Evolutionary conservation across 2,888 invertebrate species (phyloP), one percentile per base, ranked within the genome.

Genomic region (Colletes collaris): DNA sequence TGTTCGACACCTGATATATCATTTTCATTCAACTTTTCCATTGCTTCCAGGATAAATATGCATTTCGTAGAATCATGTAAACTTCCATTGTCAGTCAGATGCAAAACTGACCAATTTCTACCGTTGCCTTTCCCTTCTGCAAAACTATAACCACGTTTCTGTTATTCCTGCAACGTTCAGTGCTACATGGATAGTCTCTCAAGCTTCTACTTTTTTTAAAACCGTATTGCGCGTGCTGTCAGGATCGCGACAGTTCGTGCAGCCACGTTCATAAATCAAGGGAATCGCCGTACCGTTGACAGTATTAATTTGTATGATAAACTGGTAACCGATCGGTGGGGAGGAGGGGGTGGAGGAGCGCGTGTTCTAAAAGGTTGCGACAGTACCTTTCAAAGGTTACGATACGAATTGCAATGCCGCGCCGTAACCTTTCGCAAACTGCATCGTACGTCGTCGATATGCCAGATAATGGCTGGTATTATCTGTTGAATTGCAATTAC

Each of bases 361-460:
- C 76, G 76, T 80, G 79, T 73, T 79, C 76, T 74, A 63, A 86
- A 83, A 76, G 83, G 87, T 87, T 84, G 84, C 87, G 77, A 84
- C 74, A 86, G 79, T 76, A 76, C 70, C 76, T 78, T 68, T 49
- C 59, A 85, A 86, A 86, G 86, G 86, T 86, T 82, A 85, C 81
- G 79, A 84, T 87, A 87, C 82, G 86, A 84, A 86, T 81, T 71
- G 86, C 82, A 71, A 82, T 77, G 81, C 77, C 81, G 81, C 82
- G 86, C 73, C 68, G 81, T 84, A 84, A 87, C 87, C 87, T 87
- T 87, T 81, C 78, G 79, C 84, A 71, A 75, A 74, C 75, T 59
- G 60, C 87, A 63, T 55, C 67, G 83, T 73, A 69, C 79, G 27
- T 53, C 40, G 53, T 44, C 80, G 44, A 73, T 59, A 77, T 52